phyloP scores from a whole-genome alignment of 2,797 vertebrate genomes.

The Stomatorhinus walkeri region DNA sequence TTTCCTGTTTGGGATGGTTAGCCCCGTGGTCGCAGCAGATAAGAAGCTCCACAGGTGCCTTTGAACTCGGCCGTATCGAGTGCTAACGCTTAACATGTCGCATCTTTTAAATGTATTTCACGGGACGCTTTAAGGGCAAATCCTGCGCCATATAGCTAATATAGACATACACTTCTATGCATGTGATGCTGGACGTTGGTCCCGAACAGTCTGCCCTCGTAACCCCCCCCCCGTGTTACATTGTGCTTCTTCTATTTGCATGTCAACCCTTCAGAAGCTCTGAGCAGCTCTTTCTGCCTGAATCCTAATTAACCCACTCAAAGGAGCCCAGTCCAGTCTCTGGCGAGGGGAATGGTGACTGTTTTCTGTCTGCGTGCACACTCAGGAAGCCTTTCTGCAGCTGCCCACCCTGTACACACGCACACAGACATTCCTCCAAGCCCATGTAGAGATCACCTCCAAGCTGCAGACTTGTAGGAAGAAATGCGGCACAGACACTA shows the following conservation, averaged over 20 bases:
- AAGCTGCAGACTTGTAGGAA: neutral
- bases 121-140: neutral
- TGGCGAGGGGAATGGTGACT: neutral
- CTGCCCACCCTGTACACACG: neutral
- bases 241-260: neutral
- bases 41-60: neutral
- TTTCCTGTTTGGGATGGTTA: neutral
- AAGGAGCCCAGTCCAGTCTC: slow-evolving; percentile 1
- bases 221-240: neutral
- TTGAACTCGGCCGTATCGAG: neutral
- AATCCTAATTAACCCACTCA: slow-evolving; percentile 16
- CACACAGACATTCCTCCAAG: neutral
- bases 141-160: neutral
- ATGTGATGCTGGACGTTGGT: neutral
- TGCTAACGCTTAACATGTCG: neutral
- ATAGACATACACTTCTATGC: neutral
- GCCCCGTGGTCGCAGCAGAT: neutral
- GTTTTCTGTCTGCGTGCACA: neutral
- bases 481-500: neutral
- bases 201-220: neutral
- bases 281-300: neutral
- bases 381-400: neutral
- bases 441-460: neutral
- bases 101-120: neutral
- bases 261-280: slow-evolving; percentile 2